These are phyloP conservation scores for Apodemia mormo DNA, from an alignment of 2,888 invertebrate species.

Conservation along the genomic window DNA sequence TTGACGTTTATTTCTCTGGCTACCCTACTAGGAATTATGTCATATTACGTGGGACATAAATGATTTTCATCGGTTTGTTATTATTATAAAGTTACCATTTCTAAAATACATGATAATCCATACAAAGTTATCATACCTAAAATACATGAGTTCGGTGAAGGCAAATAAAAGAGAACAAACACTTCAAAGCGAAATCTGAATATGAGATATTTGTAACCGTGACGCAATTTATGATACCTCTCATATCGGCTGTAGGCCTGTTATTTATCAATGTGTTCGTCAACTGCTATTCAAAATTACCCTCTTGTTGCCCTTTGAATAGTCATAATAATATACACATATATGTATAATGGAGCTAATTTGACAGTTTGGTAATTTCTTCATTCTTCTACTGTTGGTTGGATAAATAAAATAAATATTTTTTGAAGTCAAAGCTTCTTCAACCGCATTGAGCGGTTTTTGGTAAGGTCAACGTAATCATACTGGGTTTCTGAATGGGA, in stretches of 20 bases:
- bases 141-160: neutral
- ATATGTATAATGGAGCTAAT: neutral
- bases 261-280: conserved; percentile 18
- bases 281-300: conserved; percentile 19
- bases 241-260: conserved; percentile 16
- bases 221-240: conserved; percentile 10
- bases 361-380: conserved; percentile 5
- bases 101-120: neutral
- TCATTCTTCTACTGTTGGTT: neutral
- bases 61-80: too few relatives aligned
- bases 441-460: too few relatives aligned
- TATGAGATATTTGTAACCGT: conserved; percentile 13
- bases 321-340: neutral
- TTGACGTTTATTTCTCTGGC: too few relatives aligned
- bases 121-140: neutral
- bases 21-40: too few relatives aligned
- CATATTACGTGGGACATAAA: too few relatives aligned
- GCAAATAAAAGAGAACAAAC: conserved; percentile 7
- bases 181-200: conserved; percentile 15
- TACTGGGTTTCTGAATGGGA: too few relatives aligned
- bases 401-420: neutral
- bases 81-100: neutral
- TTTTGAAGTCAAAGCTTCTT: neutral
- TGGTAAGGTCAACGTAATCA: too few relatives aligned
- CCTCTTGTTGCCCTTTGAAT: conserved; percentile 16